A percentile compares a stretch with the other conserved stretches of the same genome.
Conservation (phyloP, 2,113 vertebrate species). For the Hippocampus mohnikei region DNA sequence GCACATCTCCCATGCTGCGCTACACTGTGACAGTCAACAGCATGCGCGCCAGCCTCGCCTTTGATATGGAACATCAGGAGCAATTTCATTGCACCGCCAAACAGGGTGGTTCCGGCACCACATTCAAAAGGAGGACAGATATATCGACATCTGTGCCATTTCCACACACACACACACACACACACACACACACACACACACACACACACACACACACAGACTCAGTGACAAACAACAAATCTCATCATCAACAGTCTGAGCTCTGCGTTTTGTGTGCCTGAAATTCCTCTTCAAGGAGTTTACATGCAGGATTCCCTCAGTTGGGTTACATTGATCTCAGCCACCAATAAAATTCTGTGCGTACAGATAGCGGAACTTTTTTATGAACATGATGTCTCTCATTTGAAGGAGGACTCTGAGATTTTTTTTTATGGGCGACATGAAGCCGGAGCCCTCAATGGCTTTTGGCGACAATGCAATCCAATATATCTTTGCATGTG, state of each 20-base stretch:
- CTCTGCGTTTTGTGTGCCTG: neutral
- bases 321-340: neutral
- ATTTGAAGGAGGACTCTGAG: neutral
- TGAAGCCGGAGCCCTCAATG: neutral
- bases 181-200: too few relatives aligned
- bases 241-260: neutral
- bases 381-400: neutral
- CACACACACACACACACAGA: too few relatives aligned
- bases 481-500: neutral
- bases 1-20: slow-evolving; percentile 22
- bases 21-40: slow-evolving; percentile 49
- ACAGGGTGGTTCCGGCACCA: slow-evolving; percentile 30
- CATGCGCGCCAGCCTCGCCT: slow-evolving; percentile 46
- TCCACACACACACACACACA: neutral
- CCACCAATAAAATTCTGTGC: neutral
- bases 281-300: neutral
- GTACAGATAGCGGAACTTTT: neutral
- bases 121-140: slow-evolving; percentile 42
- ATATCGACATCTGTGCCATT: slow-evolving; percentile 8
- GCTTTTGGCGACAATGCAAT: neutral
- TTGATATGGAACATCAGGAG: slow-evolving; percentile 57
- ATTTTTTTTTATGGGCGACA: neutral
- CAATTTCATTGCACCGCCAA: slow-evolving; percentile 36
- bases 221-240: neutral
- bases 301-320: neutral